phyloP scores from a whole-genome alignment of 2,888 invertebrate genomes.

The Sarcophaga rosellei region DNA sequence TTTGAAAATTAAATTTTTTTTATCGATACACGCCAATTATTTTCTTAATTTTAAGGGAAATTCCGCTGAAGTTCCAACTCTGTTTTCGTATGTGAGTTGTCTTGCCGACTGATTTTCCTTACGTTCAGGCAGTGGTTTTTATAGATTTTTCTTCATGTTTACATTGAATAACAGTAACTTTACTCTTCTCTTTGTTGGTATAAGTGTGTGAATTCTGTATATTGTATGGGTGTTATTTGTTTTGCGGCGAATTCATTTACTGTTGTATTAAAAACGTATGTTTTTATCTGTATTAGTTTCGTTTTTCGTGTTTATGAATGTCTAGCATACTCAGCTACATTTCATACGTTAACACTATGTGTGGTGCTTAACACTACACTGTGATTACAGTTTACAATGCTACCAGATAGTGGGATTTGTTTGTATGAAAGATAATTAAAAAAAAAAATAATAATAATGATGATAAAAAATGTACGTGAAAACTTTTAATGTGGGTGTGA shows the following conservation, averaged over 20 bases:
- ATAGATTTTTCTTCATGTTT: conserved; percentile 50
- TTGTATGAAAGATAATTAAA: too few relatives aligned
- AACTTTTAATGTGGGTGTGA: too few relatives aligned
- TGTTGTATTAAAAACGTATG: neutral
- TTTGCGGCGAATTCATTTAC: conserved; percentile 45
- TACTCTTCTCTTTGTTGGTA: conserved; percentile 19
- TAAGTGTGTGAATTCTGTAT: neutral
- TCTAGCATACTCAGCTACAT: conserved; percentile 20
- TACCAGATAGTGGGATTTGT: too few relatives aligned
- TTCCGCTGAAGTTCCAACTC: neutral
- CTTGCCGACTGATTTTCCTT: conserved; percentile 56
- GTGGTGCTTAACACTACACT: neutral
- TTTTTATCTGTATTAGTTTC: neutral
- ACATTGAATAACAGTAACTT: neutral
- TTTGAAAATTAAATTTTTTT: neutral
- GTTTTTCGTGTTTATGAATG: neutral
- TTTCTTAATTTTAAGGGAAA: neutral
- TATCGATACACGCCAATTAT: neutral
- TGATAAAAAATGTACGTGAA: too few relatives aligned
- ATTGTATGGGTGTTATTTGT: conserved; percentile 16
- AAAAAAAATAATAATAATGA: too few relatives aligned
- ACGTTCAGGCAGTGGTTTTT: conserved; percentile 56
- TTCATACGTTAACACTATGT: neutral
- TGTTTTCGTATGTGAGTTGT: neutral
- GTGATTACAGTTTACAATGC: neutral